Conservation (phyloP, 2,888 invertebrate genomes). For the Xestia rhomboidea region DNA sequence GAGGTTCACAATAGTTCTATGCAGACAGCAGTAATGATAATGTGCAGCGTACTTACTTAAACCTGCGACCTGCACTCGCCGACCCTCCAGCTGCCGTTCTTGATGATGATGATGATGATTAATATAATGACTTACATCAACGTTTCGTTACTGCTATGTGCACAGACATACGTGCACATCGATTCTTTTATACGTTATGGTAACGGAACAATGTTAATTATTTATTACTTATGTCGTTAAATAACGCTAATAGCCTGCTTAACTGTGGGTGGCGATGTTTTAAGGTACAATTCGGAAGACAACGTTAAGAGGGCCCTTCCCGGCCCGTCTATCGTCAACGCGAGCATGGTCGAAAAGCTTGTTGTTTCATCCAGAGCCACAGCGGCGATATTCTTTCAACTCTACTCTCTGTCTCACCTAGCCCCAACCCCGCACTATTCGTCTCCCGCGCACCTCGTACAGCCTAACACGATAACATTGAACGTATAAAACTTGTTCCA, state of each 20-base stretch:
- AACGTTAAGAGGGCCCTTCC: too few relatives aligned
- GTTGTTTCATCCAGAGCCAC: too few relatives aligned
- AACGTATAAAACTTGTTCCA: too few relatives aligned
- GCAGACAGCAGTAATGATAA: not conserved
- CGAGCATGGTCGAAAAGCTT: too few relatives aligned
- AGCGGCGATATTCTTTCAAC: too few relatives aligned
- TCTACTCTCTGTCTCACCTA: too few relatives aligned
- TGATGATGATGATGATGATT: not conserved
- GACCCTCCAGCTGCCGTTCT: not conserved
- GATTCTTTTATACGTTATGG: not conserved
- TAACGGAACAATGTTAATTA: slow-evolving; percentile 13
- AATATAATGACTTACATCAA: not conserved
- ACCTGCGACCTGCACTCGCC: not conserved
- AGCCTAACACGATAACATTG: too few relatives aligned
- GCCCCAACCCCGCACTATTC: too few relatives aligned
- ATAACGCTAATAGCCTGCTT: slow-evolving; percentile 27
- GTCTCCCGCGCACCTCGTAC: too few relatives aligned
- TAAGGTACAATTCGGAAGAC: not conserved
- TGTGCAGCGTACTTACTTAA: not conserved
- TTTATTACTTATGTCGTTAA: slow-evolving; percentile 47
- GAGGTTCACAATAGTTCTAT: not conserved
- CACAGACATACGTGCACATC: not conserved
- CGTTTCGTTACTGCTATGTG: not conserved
- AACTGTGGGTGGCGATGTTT: slow-evolving; percentile 18
- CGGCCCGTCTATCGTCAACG: too few relatives aligned